Base-by-base conservation (phyloP, 2,797 vertebrate species). In the Atherinosoma microstoma region DNA sequence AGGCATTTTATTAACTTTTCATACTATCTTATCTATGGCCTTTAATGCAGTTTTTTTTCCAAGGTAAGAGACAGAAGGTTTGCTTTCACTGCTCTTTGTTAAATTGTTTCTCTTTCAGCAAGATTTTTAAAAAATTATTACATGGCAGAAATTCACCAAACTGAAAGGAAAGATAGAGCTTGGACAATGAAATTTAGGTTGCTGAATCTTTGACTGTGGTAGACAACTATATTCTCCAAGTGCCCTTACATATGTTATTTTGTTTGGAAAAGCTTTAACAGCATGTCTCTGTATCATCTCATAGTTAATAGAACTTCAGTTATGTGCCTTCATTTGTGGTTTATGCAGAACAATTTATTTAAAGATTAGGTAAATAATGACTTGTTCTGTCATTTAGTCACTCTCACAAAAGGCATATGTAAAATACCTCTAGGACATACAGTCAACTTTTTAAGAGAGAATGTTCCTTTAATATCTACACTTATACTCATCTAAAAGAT, bases 391-490 rank as follows among this genome's bases (percentile, higher is more conserved):
- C 51, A 9, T 76, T 76, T 79, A 27, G 32, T 58, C 34, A 38
- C 64, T 73, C 51, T 76, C 30, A 64, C 29, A 22, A 70, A 73
- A 71, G 11, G 63, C 58, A 57, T 73, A 67, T 58, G 59, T 64
- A 36, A 27, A 65, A 63, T 67, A 36, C 64, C 42, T 47, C 18
- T 51, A 29, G 64, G 16, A 29, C 29, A 27, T 58, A 40, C 35
- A 40, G 0, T 51, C 24, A 42, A 57, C 16, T 38, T 45, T 40
- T 53, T 58, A 66, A 54, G 49, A 70, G 36, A 67, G 24, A 69
- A 9, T 35, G 35, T 49, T 68, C 40, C 54, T 79, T 72, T 36
- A 27, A 51, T 24, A 75, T 79, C 64, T 45, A 32, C 9, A 72
- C 40, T 16, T 42, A 38, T 18, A 42, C 15, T 18, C 40, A 18